A percentile compares a stretch with the other conserved stretches of the same genome.
Conservation (phyloP, 1,140 invertebrate genomes). For the Adelges cooleyi region DNA sequence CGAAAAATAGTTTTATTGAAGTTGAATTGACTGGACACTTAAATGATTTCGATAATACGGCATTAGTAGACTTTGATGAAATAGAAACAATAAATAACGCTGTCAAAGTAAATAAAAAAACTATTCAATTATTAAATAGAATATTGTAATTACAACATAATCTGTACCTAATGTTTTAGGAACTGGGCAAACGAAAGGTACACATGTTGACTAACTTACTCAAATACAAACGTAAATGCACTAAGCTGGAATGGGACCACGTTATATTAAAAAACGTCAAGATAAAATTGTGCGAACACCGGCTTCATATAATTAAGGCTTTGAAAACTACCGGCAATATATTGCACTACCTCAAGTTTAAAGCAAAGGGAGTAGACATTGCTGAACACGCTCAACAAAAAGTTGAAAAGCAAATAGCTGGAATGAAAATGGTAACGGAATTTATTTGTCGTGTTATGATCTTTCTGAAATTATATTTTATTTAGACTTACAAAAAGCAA, state of each 20-base stretch:
- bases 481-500: background rate
- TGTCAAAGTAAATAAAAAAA: background rate
- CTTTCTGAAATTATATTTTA: background rate
- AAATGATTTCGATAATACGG: background rate
- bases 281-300: constrained; percentile 3
- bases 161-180: background rate
- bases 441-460: too few relatives aligned
- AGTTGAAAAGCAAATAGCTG: background rate
- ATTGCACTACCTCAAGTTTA: constrained; percentile 1
- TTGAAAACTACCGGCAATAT: constrained; percentile 13
- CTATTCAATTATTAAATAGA: background rate
- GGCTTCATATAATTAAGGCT: background rate
- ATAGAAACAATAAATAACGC: background rate
- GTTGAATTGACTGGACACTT: background rate
- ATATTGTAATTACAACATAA: background rate
- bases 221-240: constrained; percentile 5
- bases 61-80: background rate
- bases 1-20: background rate
- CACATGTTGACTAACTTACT: constrained; percentile 1
- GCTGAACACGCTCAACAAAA: constrained; percentile 1
- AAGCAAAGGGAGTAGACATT: background rate
- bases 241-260: background rate
- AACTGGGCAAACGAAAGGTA: background rate
- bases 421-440: background rate
- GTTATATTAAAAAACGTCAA: background rate